Percentiles rank a stretch among this genome's conserved stretches.
Evolutionary conservation across 2,113 vertebrate species (phyloP).

Genomic region (Tor tambroides): DNA sequence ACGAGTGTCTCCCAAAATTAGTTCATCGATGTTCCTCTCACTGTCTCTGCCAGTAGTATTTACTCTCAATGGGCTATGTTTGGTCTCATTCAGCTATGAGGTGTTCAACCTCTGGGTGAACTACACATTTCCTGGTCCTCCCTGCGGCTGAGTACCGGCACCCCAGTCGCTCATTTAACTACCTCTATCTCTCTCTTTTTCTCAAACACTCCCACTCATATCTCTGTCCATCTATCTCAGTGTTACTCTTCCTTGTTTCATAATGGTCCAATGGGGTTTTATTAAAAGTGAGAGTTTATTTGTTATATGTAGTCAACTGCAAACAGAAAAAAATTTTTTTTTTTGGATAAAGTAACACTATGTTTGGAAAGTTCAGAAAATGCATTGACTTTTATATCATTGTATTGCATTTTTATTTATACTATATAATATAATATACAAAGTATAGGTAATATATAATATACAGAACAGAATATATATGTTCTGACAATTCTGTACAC

Average conservation of each 20-base stretch:
- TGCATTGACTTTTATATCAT: no score
- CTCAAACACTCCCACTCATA: background rate
- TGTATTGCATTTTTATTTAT: background rate
- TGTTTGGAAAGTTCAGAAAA: background rate
- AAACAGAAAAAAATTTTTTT: no score
- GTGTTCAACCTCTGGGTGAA: slow-evolving; percentile 20
- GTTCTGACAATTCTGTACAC: background rate
- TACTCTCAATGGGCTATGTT: slow-evolving; percentile 6
- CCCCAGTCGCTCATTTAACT: background rate
- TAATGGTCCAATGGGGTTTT: slow-evolving; percentile 17
- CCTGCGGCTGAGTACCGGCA: background rate
- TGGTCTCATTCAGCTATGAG: slow-evolving; percentile 29
- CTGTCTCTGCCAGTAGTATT: slow-evolving; percentile 15
- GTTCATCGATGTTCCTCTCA: background rate
- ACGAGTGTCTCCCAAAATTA: background rate
- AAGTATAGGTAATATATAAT: no score
- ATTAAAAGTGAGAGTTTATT: slow-evolving; percentile 1
- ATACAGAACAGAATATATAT: background rate
- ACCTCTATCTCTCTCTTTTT: background rate
- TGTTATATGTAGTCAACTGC: background rate
- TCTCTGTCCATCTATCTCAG: background rate
- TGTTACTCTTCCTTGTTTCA: slow-evolving; percentile 11
- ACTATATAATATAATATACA: no score
- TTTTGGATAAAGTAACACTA: background rate
- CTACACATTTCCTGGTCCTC: background rate